Percentiles rank a stretch among this genome's conserved stretches.
Conservation (phyloP, 2,888 invertebrate genomes). For the Lottia scabra region DNA sequence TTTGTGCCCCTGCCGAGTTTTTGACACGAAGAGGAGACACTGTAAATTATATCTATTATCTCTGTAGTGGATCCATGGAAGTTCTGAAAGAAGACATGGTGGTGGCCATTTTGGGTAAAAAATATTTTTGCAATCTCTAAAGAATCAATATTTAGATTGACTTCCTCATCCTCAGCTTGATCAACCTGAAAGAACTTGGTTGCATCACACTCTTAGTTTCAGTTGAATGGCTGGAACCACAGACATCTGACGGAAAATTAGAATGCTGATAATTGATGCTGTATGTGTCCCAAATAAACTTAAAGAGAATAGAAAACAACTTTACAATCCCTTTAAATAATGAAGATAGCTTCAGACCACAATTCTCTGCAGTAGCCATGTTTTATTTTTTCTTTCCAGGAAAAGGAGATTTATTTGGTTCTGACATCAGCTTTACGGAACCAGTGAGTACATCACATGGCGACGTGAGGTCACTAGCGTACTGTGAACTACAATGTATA, state of each 20-base stretch:
- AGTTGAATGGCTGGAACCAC: too few species aligned
- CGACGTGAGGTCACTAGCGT: constrained; percentile 94
- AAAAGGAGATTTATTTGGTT: constrained; percentile 93
- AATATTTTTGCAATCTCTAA: background rate
- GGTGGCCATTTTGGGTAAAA: constrained; percentile 92
- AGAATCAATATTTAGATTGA: too few species aligned
- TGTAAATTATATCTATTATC: constrained; percentile 91
- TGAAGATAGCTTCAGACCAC: too few species aligned
- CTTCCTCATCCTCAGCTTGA: too few species aligned
- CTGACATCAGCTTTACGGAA: constrained; percentile 74
- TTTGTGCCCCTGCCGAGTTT: constrained; percentile 96
- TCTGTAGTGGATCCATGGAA: constrained; percentile 97
- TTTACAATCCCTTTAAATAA: too few species aligned
- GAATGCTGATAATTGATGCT: too few species aligned
- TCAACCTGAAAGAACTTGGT: too few species aligned
- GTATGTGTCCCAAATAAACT: too few species aligned
- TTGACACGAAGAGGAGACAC: constrained; percentile 95
- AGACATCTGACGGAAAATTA: too few species aligned
- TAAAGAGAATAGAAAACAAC: too few species aligned
- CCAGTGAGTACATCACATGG: constrained; percentile 92
- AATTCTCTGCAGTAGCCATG: too few species aligned
- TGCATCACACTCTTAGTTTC: too few species aligned
- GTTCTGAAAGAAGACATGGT: constrained; percentile 97
- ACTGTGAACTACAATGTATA: constrained; percentile 95
- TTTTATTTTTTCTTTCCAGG: constrained; percentile 76